phyloP scores from a whole-genome alignment of 2,888 invertebrate genomes.

The Esperia sulphurella region DNA sequence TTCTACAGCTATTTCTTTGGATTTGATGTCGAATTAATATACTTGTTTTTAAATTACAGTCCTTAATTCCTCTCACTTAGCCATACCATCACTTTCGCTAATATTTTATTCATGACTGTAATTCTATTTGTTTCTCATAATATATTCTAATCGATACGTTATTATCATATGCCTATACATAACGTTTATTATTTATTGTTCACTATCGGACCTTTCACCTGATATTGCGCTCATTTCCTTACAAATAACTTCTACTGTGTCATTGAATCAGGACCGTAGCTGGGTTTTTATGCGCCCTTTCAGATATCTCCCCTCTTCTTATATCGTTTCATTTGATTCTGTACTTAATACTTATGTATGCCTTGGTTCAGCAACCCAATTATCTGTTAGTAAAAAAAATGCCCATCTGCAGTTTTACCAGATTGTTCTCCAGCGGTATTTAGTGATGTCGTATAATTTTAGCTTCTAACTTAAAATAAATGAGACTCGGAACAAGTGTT shows the following conservation, averaged over 20 bases:
- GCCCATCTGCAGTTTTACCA: too few relatives aligned
- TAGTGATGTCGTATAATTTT: too few relatives aligned
- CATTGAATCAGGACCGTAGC: too few relatives aligned
- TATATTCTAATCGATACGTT: slow-evolving; percentile 4
- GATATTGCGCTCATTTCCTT: slow-evolving; percentile 4
- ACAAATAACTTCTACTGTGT: neutral
- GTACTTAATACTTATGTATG: too few relatives aligned
- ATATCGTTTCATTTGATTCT: too few relatives aligned
- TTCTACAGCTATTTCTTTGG: neutral
- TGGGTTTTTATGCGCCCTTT: too few relatives aligned
- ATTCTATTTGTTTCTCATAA: slow-evolving; percentile 1
- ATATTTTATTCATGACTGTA: slow-evolving; percentile 7
- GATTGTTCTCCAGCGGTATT: too few relatives aligned
- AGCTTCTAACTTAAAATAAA: too few relatives aligned
- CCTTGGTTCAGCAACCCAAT: too few relatives aligned
- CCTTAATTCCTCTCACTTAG: neutral
- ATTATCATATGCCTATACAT: neutral
- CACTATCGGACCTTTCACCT: slow-evolving; percentile 9
- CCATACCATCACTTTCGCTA: slow-evolving; percentile 4
- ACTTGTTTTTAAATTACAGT: neutral
- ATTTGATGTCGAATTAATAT: slow-evolving; percentile 8
- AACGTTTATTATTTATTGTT: slow-evolving; percentile 1
- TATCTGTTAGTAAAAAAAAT: too few relatives aligned
- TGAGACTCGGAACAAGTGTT: too few relatives aligned
- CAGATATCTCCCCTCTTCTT: too few relatives aligned